These are phyloP conservation scores for Andrena minutula DNA, from an alignment of 2,888 invertebrate species.

Conservation along the genomic window DNA sequence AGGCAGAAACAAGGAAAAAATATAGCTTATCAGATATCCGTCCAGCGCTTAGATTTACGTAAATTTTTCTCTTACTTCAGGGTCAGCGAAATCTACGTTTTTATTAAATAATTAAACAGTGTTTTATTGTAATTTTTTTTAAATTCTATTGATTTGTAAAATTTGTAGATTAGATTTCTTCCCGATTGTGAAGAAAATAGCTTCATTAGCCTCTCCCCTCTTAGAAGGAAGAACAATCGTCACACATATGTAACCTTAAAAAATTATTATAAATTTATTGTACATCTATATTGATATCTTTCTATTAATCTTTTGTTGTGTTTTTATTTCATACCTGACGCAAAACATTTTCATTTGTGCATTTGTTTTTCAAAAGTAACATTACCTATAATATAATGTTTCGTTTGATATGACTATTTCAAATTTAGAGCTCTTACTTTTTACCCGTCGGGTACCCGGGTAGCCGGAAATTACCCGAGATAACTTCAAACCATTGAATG, in stretches of 20 bases:
- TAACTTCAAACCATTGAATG: too few relatives aligned
- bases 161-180: constrained; percentile 31
- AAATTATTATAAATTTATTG: constrained; percentile 27
- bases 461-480: too few relatives aligned
- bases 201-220: constrained; percentile 14
- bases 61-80: constrained; percentile 37
- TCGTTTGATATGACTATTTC: neutral
- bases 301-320: neutral
- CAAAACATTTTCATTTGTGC: neutral
- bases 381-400: neutral
- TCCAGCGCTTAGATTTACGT: constrained; percentile 76
- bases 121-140: constrained; percentile 7
- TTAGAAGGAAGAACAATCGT: constrained; percentile 20
- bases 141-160: constrained; percentile 14
- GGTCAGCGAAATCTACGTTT: constrained; percentile 14
- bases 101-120: constrained; percentile 8
- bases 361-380: neutral
- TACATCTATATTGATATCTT: neutral
- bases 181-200: constrained; percentile 16
- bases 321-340: neutral
- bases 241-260: constrained; percentile 23
- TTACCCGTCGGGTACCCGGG: too few relatives aligned
- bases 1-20: constrained; percentile 58
- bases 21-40: constrained; percentile 82
- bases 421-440: too few relatives aligned